Conservation (phyloP, 2,888 invertebrate species). For the Archips xylosteana region DNA sequence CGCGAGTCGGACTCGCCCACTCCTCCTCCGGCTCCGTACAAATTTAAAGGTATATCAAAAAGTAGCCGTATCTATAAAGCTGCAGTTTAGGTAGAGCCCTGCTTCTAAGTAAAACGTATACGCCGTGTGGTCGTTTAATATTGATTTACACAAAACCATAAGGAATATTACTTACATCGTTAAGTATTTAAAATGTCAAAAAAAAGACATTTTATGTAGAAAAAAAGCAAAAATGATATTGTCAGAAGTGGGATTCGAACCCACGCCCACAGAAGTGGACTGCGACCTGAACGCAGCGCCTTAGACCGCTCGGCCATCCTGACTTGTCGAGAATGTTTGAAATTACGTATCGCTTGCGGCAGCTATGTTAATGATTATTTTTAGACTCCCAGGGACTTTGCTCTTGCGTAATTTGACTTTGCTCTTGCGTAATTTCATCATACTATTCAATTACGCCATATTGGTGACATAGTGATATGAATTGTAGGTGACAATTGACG, state of each 20-base stretch:
- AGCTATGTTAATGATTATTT: background rate
- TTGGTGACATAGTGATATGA: background rate
- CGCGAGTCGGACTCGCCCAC: too few species aligned
- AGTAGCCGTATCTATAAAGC: too few species aligned
- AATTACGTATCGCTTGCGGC: constrained; percentile 50
- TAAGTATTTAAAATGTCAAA: too few species aligned
- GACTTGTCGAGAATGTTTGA: constrained; percentile 44
- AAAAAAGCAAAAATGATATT: constrained; percentile 50
- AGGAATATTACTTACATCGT: too few species aligned
- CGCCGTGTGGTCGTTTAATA: too few species aligned
- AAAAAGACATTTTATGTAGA: background rate
- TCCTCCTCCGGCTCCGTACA: too few species aligned
- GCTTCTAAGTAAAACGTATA: too few species aligned
- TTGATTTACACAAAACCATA: too few species aligned
- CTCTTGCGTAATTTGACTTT: background rate
- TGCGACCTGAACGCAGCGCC: constrained; percentile 83
- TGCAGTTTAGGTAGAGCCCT: too few species aligned
- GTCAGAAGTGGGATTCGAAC: constrained; percentile 83
- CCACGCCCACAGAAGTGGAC: constrained; percentile 83
- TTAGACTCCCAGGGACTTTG: background rate
- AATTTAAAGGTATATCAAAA: too few species aligned
- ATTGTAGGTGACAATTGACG: too few species aligned
- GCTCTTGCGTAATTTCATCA: too few species aligned
- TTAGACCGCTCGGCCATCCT: constrained; percentile 82
- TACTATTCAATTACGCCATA: background rate